Evolutionary conservation across 2,797 vertebrate genomes (phyloP).

Genomic region (Pseudochirops cupreus): DNA sequence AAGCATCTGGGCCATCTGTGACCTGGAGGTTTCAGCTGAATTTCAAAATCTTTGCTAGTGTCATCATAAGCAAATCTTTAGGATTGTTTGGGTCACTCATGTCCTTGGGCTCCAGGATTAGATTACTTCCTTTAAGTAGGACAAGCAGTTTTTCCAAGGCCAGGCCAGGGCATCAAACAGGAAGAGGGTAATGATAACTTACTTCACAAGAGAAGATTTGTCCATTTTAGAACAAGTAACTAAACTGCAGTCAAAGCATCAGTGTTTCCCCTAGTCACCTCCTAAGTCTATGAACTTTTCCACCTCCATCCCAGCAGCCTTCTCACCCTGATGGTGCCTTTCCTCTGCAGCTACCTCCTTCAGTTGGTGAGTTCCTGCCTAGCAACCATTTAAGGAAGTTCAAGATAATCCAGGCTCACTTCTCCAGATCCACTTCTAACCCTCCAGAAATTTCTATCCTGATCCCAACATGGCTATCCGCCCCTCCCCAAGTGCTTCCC

Average conservation of each 20-base stretch:
- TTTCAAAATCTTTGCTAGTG: constrained; percentile 23
- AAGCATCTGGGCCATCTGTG: constrained; percentile 18
- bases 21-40: not conserved
- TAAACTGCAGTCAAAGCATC: not conserved
- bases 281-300: not conserved
- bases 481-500: not conserved
- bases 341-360: not conserved
- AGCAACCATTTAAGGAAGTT: not conserved
- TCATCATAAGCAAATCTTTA: constrained; percentile 42
- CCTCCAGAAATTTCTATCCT: not conserved
- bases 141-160: not conserved
- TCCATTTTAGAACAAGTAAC: not conserved
- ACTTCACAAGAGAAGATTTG: not conserved
- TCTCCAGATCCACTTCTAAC: not conserved
- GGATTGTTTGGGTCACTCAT: constrained; percentile 17
- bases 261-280: not conserved
- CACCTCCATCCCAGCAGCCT: not conserved
- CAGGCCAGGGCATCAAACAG: not conserved
- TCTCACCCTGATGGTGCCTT: not conserved
- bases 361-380: not conserved
- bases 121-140: not conserved
- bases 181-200: not conserved
- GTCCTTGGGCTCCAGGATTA: not conserved
- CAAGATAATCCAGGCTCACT: not conserved
- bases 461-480: not conserved